Evolutionary conservation across 2,797 vertebrate genomes (phyloP).

Genomic region (Rhincodon typus): DNA sequence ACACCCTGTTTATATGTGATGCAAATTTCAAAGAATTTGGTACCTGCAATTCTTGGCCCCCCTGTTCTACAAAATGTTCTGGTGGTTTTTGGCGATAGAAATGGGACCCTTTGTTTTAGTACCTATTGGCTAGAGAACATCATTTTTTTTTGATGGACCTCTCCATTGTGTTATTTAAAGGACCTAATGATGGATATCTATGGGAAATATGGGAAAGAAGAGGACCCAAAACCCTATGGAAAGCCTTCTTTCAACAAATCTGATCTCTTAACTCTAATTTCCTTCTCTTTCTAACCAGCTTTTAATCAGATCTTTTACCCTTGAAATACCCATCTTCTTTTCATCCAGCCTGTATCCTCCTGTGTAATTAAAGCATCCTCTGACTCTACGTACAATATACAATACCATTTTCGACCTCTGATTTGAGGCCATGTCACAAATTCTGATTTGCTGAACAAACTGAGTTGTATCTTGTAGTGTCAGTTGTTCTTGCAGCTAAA

Average conservation of each 20-base stretch:
- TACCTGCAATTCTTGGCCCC: too few relatives aligned
- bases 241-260: not conserved
- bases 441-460: not conserved
- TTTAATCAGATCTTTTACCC: not conserved
- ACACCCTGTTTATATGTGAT: too few relatives aligned
- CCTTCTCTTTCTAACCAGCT: not conserved
- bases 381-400: not conserved
- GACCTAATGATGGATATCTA: not conserved
- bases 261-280: not conserved
- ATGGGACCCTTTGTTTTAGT: not conserved
- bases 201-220: not conserved
- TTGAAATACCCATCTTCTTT: too few relatives aligned
- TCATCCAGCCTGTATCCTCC: not conserved
- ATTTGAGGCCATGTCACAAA: not conserved
- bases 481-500: not conserved
- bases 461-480: not conserved
- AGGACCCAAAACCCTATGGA: not conserved
- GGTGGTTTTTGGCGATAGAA: not conserved
- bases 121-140: too few relatives aligned
- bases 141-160: not conserved
- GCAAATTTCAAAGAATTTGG: too few relatives aligned
- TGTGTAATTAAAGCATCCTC: not conserved
- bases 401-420: not conserved
- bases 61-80: not conserved
- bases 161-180: not conserved